Evolutionary conservation across 2,888 invertebrate species (phyloP).

Genomic region (Hirudinaria manillensis): DNA sequence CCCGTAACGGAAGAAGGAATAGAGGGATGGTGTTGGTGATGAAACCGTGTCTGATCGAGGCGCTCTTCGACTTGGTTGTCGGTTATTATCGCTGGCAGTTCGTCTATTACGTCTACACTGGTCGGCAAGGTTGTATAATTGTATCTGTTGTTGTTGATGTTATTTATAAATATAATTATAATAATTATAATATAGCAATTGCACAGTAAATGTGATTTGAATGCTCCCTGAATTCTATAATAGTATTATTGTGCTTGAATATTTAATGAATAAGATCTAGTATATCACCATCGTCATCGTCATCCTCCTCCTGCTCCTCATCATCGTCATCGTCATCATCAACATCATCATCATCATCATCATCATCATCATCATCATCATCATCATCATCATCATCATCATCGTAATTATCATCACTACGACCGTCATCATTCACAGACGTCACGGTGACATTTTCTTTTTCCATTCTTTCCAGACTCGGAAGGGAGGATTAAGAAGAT

Average conservation of each 20-base stretch:
- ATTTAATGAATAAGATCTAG: too few species aligned
- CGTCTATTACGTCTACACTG: conserved; percentile 12
- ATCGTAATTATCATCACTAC: conserved; percentile 21
- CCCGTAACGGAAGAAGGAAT: neutral
- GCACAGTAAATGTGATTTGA: too few species aligned
- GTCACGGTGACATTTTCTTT: too few species aligned
- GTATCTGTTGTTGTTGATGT: neutral
- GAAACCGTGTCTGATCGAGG: neutral
- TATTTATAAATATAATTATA: too few species aligned
- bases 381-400: conserved; percentile 24
- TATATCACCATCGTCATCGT: neutral
- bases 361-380: conserved; percentile 27
- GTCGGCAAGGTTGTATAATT: neutral
- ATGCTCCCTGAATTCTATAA: too few species aligned
- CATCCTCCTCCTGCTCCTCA: conserved; percentile 13
- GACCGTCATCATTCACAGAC: conserved; percentile 7
- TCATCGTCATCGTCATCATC: conserved; percentile 27
- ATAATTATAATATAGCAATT: too few species aligned
- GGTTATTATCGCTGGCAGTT: conserved; percentile 7
- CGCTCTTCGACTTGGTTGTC: conserved; percentile 12
- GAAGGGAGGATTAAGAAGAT: too few species aligned
- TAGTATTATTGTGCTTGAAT: too few species aligned
- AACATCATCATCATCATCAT: conserved; percentile 23
- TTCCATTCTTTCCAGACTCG: too few species aligned
- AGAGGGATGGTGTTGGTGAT: neutral